These are phyloP conservation scores for Furcifer pardalis DNA, from an alignment of 2,797 vertebrate species.

Conservation along the genomic window DNA sequence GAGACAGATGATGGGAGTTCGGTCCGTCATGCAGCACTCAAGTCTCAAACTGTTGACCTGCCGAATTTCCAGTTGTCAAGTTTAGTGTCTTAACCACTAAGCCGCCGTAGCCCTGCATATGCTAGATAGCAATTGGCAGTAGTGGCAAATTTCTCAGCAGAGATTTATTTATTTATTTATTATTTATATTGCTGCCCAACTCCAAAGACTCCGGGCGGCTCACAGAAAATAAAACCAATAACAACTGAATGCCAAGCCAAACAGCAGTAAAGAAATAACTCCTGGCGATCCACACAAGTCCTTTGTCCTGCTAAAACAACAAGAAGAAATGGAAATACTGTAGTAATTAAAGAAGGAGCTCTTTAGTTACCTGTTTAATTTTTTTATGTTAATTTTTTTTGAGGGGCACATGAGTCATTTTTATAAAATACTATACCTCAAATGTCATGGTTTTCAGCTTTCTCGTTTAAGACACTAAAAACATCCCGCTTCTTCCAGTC, in stretches of 20 bases:
- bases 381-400: neutral
- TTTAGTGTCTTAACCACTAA: too few relatives aligned
- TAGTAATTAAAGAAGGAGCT: constrained; percentile 39
- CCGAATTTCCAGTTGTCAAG: too few relatives aligned
- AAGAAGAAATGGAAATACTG: constrained; percentile 54
- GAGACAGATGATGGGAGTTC: too few relatives aligned
- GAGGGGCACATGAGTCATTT: constrained; percentile 2
- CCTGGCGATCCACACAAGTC: constrained; percentile 63
- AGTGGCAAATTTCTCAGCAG: too few relatives aligned
- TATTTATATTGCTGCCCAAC: too few relatives aligned
- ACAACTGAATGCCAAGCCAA: constrained; percentile 43
- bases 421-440: constrained; percentile 47
- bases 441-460: constrained; percentile 52
- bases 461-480: constrained; percentile 59
- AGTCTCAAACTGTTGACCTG: too few relatives aligned
- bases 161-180: too few relatives aligned
- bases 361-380: constrained; percentile 26
- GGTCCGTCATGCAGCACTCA: too few relatives aligned
- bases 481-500: constrained; percentile 57
- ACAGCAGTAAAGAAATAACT: constrained; percentile 58
- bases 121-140: too few relatives aligned
- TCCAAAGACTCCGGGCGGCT: too few relatives aligned
- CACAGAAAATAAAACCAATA: too few relatives aligned
- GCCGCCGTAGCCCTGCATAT: too few relatives aligned
- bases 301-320: constrained; percentile 57